Evolutionary conservation across 2,113 vertebrate species (phyloP).

Genomic region (Syngnathoides biaculeatus): DNA sequence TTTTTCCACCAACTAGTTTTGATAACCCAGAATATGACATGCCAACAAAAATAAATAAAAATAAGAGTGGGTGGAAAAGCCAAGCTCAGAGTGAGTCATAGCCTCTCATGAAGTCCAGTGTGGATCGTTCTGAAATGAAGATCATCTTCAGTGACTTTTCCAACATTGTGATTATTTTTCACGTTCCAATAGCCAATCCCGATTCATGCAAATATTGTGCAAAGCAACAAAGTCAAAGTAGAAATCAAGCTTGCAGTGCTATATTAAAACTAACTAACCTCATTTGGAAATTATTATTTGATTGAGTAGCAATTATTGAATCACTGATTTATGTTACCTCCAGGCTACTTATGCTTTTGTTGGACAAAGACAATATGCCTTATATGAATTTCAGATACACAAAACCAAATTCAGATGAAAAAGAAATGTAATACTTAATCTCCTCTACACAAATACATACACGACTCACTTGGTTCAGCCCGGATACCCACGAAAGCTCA

Average conservation of each 20-base stretch:
- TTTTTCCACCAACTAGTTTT: not conserved
- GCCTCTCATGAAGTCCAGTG: not conserved
- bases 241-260: constrained; percentile 1
- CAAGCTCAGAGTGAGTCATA: not conserved
- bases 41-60: not conserved
- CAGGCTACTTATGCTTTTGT: constrained; percentile 21
- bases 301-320: no score
- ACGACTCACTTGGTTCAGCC: constrained; percentile 26
- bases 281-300: constrained; percentile 24
- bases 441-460: constrained; percentile 8
- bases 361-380: constrained; percentile 43
- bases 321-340: constrained; percentile 30
- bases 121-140: not conserved
- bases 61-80: not conserved
- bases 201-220: constrained; percentile 1
- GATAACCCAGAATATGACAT: not conserved
- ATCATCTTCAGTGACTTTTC: not conserved
- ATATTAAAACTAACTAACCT: not conserved
- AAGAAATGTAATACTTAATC: constrained; percentile 42
- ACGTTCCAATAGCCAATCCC: not conserved
- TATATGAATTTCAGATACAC: constrained; percentile 35
- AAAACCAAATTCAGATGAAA: constrained; percentile 44
- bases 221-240: not conserved
- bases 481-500: constrained; percentile 58
- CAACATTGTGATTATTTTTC: not conserved